Conservation (phyloP, 1,140 invertebrate species). For the Marisa cornuarietis region DNA sequence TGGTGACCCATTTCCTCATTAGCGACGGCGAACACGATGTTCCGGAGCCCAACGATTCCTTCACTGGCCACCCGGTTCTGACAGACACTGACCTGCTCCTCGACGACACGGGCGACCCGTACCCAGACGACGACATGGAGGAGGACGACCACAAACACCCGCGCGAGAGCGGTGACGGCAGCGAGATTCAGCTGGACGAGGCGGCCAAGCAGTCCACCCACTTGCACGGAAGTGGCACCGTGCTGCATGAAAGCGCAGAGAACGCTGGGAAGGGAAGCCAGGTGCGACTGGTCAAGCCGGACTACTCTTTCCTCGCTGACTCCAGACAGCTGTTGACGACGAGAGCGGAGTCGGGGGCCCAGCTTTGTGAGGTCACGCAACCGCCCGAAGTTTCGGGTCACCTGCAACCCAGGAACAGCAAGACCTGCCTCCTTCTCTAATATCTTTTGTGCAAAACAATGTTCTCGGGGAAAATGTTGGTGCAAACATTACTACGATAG, state of each 20-base stretch:
- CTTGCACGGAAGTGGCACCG: neutral
- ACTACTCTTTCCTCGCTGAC: slow-evolving; percentile 1
- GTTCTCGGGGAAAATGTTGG: no score
- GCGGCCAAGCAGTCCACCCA: neutral
- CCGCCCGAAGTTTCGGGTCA: neutral
- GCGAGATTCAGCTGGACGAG: neutral
- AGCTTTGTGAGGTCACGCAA: neutral
- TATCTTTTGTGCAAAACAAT: no score
- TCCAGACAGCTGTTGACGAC: neutral
- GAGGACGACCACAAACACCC: neutral
- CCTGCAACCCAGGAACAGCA: neutral
- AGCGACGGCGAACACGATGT: slow-evolving; percentile 35
- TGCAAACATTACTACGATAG: no score
- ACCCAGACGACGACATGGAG: neutral
- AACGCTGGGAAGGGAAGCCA: neutral
- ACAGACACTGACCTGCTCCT: neutral
- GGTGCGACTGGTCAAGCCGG: neutral
- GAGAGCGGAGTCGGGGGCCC: neutral
- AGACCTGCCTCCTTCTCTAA: neutral
- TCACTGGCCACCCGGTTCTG: neutral
- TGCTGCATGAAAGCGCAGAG: neutral
- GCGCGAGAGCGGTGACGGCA: neutral
- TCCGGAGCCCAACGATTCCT: neutral
- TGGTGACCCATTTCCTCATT: slow-evolving; percentile 65
- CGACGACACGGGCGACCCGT: slow-evolving; percentile 1